Evolutionary conservation across 2,113 vertebrate genomes (phyloP), one percentile per base, ranked within the genome.

Genomic region (Todiramphus chloris): DNA sequence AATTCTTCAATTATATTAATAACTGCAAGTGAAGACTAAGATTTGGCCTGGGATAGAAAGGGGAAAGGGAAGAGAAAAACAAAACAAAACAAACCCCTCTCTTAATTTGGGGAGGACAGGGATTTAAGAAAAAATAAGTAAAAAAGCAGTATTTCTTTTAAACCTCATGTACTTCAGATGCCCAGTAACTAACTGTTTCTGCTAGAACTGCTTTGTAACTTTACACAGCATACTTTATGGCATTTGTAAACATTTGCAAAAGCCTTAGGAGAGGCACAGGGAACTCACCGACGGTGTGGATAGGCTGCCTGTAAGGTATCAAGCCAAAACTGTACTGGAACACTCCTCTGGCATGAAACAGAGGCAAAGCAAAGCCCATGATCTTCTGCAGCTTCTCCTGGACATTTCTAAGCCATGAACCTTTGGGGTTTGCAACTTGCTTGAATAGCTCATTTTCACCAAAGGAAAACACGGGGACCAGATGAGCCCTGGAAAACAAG

Each of bases 401-500:
- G 18, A 98, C 5, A 3, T 60, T 83, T 30, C 98, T 97, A 27
- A 99, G 97, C 90, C 97, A 60, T 2, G 99, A 99, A 30, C 98
- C 98, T 90, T 96, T 83, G 9, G 98, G 98, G 77, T 99, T 99
- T 93, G 96, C 85, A 51, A 99, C 96, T 97, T 99, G 99, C 62
- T 98, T 98, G 72, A 98, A 99, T 5, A 99, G 84, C 51, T 99
- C 99, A 62, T 99, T 99, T 95, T 99, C 99, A 24, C 99, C 99
- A 73, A 99, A 99, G 41, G 98, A 99, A 94, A 99, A 99, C 72
- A 99, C 98, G 0, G 99, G 99, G 48, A 99, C 99, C 95, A 99
- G 97, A 81, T 98, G 97, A 95, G 98, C 98, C 8, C 99, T 99
- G 94, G 12, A 81, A 95, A 89, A 92, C 64, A 96, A 68, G 6